phyloP scores from a whole-genome alignment of 2,797 vertebrate genomes.

The Natrix natrix region DNA sequence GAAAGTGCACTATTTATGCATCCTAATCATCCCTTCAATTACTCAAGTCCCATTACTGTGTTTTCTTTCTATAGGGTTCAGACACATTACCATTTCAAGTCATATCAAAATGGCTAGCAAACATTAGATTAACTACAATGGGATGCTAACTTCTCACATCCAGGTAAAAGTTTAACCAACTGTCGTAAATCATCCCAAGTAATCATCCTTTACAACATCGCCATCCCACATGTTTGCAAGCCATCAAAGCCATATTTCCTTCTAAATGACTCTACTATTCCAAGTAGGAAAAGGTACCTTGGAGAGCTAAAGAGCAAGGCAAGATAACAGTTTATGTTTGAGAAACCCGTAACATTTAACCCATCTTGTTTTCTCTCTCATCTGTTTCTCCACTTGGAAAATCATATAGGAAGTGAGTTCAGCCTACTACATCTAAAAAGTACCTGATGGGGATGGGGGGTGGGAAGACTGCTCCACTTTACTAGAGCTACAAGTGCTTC shows the following conservation, averaged over 20 bases:
- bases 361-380: not conserved
- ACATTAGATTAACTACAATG: not conserved
- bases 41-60: not conserved
- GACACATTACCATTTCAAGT: not conserved
- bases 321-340: not conserved
- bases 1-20: not conserved
- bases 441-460: not conserved
- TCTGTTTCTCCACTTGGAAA: not conserved
- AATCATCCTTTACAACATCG: not conserved
- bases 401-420: not conserved
- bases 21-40: not conserved
- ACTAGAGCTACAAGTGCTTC: not conserved
- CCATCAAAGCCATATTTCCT: not conserved
- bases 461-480: not conserved
- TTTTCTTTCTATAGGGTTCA: not conserved
- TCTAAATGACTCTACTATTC: not conserved
- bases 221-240: not conserved
- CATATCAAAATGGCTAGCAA: not conserved
- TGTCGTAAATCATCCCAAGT: not conserved
- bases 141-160: not conserved
- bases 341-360: not conserved
- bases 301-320: not conserved
- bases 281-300: too few species aligned
- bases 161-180: not conserved
- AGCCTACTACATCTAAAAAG: not conserved